A percentile compares a stretch with the other conserved stretches of the same genome.
Conservation (phyloP, 1,140 invertebrate species). For the Limonius californicus region DNA sequence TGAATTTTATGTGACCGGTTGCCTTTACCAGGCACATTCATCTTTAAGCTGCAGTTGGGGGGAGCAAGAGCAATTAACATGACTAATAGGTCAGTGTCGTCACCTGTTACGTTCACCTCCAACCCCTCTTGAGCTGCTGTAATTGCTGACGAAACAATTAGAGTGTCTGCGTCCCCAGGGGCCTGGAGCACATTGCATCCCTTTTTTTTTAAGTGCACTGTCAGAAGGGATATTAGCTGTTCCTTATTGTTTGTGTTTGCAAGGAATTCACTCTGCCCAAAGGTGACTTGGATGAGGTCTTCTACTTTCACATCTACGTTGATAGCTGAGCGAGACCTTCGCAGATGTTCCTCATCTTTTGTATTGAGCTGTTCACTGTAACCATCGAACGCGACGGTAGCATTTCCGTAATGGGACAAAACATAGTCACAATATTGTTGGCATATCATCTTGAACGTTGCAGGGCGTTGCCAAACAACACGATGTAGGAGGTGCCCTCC, state of each 20-base stretch:
- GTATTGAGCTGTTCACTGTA: constrained; percentile 15
- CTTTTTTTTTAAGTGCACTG: constrained; percentile 13
- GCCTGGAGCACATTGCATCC: constrained; percentile 12
- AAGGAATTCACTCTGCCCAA: constrained; percentile 17
- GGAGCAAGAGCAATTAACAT: background rate
- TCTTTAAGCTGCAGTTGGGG: constrained; percentile 6
- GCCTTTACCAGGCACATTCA: constrained; percentile 11
- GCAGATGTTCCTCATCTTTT: constrained; percentile 17
- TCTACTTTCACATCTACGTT: constrained; percentile 15
- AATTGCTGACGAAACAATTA: constrained; percentile 16
- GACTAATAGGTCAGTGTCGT: constrained; percentile 18
- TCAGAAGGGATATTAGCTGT: constrained; percentile 12
- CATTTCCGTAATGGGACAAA: constrained; percentile 5
- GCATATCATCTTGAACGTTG: constrained; percentile 1
- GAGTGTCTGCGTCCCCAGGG: constrained; percentile 13
- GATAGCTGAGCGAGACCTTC: constrained; percentile 1
- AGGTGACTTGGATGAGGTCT: constrained; percentile 12
- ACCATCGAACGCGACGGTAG: constrained; percentile 16
- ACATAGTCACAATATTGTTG: constrained; percentile 13
- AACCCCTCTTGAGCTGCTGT: constrained; percentile 7
- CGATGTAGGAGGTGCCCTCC: constrained; percentile 4
- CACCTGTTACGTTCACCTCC: constrained; percentile 9
- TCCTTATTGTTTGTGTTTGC: constrained; percentile 15
- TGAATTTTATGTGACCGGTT: constrained; percentile 12
- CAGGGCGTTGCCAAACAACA: constrained; percentile 12